Evolutionary conservation across 2,888 invertebrate genomes (phyloP).

Genomic region (Mamestra brassicae): DNA sequence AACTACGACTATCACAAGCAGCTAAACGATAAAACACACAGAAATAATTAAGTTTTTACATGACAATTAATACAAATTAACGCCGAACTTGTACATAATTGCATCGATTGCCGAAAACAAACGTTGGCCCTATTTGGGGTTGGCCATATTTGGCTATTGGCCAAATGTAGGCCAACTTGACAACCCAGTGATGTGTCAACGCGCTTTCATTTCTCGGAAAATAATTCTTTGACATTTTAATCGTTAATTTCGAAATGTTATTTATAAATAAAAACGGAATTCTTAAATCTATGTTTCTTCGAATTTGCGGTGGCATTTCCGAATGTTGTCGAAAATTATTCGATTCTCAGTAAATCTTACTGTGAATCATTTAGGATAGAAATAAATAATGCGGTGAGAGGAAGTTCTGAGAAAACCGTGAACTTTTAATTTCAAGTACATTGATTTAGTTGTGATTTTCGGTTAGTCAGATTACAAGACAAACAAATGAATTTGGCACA

Average conservation of each 20-base stretch:
- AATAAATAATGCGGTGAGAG: slow-evolving; percentile 26
- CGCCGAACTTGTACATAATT: slow-evolving; percentile 62
- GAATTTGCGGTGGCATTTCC: slow-evolving; percentile 45
- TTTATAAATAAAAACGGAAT: slow-evolving; percentile 26
- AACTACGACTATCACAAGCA: slow-evolving; percentile 7
- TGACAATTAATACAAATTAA: slow-evolving; percentile 66
- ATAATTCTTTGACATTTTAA: slow-evolving; percentile 49
- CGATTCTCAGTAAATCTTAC: slow-evolving; percentile 22
- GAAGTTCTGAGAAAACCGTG: slow-evolving; percentile 34
- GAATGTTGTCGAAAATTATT: slow-evolving; percentile 23
- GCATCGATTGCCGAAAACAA: slow-evolving; percentile 64
- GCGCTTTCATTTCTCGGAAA: slow-evolving; percentile 62
- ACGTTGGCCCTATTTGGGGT: slow-evolving; percentile 64
- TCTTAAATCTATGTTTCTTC: slow-evolving; percentile 26
- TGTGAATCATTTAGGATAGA: slow-evolving; percentile 52
- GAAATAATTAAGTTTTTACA: slow-evolving; percentile 34
- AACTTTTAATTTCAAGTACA: slow-evolving; percentile 21
- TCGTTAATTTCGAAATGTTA: slow-evolving; percentile 24
- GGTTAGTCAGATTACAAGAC: slow-evolving; percentile 9
- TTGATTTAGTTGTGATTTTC: slow-evolving; percentile 20
- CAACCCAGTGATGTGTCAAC: slow-evolving; percentile 57
- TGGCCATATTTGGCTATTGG: slow-evolving; percentile 66
- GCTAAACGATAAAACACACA: slow-evolving; percentile 36
- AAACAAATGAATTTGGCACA: slow-evolving; percentile 1
- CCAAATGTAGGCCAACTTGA: slow-evolving; percentile 67